These are phyloP conservation scores for Microplitis demolitor DNA, from an alignment of 1,140 invertebrate genomes.

Conservation along the genomic window DNA sequence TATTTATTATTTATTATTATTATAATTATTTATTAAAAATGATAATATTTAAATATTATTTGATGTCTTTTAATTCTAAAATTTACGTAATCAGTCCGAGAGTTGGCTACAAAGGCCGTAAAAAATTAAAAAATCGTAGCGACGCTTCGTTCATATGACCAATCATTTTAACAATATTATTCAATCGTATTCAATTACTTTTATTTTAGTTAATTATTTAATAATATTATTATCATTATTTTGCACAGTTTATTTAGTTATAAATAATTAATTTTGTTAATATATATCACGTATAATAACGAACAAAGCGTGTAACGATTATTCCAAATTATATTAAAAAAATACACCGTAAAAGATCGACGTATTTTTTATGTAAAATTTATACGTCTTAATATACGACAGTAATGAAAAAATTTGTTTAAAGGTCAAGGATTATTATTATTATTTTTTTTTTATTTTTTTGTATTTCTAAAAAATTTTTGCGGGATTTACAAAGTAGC, in stretches of 20 bases:
- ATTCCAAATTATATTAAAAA: background rate
- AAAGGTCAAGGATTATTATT: background rate
- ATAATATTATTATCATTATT: background rate
- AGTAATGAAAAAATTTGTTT: background rate
- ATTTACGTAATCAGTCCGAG: slow-evolving; percentile 31
- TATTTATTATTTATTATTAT: background rate
- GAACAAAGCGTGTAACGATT: background rate
- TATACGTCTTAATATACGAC: background rate
- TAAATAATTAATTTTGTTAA: background rate
- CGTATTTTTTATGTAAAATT: background rate
- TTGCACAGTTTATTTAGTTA: background rate
- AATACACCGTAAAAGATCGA: background rate
- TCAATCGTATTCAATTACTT: background rate
- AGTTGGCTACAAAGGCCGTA: slow-evolving; percentile 18
- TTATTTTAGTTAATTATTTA: background rate
- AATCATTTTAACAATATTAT: background rate
- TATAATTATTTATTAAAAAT: slow-evolving; percentile 4
- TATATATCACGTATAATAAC: background rate
- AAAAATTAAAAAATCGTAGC: slow-evolving; percentile 16
- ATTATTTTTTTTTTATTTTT: slow-evolving; percentile 1
- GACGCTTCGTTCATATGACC: background rate
- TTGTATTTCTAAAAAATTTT: background rate
- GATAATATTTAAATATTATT: slow-evolving; percentile 15
- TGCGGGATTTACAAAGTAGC: slow-evolving; percentile 13
- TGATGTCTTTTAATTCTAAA: slow-evolving; percentile 8